These are phyloP conservation scores for Leptocoma aspasia DNA, from an alignment of 2,113 vertebrate genomes.

Conservation along the genomic window DNA sequence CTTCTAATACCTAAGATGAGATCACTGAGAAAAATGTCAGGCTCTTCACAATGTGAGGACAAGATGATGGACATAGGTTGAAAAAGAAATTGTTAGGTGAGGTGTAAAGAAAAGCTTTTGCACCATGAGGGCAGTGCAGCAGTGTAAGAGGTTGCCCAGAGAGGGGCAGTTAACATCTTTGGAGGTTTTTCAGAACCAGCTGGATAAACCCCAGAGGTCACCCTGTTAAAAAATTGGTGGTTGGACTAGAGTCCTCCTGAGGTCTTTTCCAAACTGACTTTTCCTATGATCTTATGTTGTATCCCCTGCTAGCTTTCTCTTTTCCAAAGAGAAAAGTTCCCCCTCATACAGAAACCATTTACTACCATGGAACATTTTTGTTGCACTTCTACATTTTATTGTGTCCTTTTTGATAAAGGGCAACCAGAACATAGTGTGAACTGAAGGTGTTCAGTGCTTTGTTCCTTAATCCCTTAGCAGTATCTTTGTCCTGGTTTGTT, in stretches of 20 bases:
- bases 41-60: background rate
- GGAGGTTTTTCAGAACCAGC: background rate
- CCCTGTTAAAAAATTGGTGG: background rate
- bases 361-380: background rate
- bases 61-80: rapidly evolving
- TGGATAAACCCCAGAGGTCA: background rate
- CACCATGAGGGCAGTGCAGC: background rate
- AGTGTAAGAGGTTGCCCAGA: background rate
- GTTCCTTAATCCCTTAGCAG: background rate
- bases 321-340: background rate
- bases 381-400: background rate
- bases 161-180: background rate
- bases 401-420: background rate
- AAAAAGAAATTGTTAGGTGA: background rate
- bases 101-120: background rate
- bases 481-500: background rate
- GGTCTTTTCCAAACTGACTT: background rate
- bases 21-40: background rate
- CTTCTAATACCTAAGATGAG: background rate
- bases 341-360: background rate
- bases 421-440: background rate
- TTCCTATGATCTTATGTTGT: background rate
- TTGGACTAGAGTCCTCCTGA: background rate
- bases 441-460: background rate
- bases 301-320: background rate